A percentile compares a stretch with the other conserved stretches of the same genome.
Conservation (phyloP, 2,797 vertebrate genomes). For the Myotis planiceps region DNA sequence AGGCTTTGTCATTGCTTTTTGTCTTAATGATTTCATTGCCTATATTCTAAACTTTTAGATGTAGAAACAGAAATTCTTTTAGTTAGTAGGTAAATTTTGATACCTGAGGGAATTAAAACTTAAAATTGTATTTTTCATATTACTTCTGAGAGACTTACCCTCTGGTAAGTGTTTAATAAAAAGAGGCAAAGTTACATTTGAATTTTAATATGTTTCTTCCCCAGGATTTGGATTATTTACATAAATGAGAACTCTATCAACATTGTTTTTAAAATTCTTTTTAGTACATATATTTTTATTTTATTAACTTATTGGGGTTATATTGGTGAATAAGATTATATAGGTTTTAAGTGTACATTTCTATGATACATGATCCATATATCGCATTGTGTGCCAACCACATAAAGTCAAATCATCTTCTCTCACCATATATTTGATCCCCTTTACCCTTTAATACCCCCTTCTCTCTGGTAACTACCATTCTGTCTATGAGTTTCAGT, state of each 20-base stretch:
- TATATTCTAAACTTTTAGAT: not conserved
- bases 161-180: not conserved
- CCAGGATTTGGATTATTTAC: not conserved
- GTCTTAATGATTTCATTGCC: not conserved
- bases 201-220: not conserved
- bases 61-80: not conserved
- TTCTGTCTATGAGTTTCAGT: not conserved
- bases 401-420: not conserved
- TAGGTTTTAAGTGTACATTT: not conserved
- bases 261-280: not conserved
- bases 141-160: not conserved
- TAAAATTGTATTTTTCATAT: not conserved
- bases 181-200: not conserved
- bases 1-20: not conserved
- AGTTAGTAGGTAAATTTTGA: not conserved
- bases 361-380: not conserved
- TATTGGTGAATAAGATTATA: not conserved
- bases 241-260: not conserved
- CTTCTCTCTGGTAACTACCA: not conserved
- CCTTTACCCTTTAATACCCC: not conserved
- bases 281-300: not conserved
- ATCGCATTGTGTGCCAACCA: not conserved
- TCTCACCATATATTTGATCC: too few relatives aligned
- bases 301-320: not conserved
- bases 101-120: not conserved